A percentile compares a stretch with the other conserved stretches of the same genome.
Conservation (phyloP, 2,113 vertebrate species). For the Myotis yumanensis region DNA sequence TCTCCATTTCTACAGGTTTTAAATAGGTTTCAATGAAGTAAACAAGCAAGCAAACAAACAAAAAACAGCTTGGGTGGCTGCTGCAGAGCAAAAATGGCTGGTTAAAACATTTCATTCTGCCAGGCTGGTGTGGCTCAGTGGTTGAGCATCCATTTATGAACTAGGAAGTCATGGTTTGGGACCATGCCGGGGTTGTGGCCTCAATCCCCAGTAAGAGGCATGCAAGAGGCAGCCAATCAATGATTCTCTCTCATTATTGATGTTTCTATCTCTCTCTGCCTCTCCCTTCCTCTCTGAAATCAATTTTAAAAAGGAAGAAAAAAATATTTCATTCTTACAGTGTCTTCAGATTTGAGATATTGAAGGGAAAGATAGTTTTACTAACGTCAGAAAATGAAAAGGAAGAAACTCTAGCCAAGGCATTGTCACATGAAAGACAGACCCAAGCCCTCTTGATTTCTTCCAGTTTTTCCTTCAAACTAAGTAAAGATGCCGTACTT, state of each 20-base stretch:
- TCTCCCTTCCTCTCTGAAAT: too few relatives aligned
- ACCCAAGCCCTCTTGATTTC: not conserved
- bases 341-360: not conserved
- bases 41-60: not conserved
- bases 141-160: not conserved
- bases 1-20: constrained; percentile 74
- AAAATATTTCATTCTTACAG: not conserved
- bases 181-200: too few relatives aligned
- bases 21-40: constrained; percentile 67
- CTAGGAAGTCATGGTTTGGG: too few relatives aligned
- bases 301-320: too few relatives aligned
- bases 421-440: constrained; percentile 43
- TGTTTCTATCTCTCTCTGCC: too few relatives aligned
- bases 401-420: not conserved
- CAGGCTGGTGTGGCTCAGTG: too few relatives aligned
- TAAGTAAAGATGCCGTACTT: constrained; percentile 34
- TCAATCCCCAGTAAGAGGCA: too few relatives aligned
- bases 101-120: not conserved
- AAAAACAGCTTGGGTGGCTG: not conserved
- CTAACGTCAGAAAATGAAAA: constrained; percentile 48
- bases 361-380: constrained; percentile 51
- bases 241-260: too few relatives aligned
- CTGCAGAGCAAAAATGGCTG: not conserved
- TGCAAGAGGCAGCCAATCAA: too few relatives aligned
- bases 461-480: constrained; percentile 31